These are phyloP conservation scores for Lithophane ornitopus DNA, from an alignment of 2,888 invertebrate species.

Conservation along the genomic window DNA sequence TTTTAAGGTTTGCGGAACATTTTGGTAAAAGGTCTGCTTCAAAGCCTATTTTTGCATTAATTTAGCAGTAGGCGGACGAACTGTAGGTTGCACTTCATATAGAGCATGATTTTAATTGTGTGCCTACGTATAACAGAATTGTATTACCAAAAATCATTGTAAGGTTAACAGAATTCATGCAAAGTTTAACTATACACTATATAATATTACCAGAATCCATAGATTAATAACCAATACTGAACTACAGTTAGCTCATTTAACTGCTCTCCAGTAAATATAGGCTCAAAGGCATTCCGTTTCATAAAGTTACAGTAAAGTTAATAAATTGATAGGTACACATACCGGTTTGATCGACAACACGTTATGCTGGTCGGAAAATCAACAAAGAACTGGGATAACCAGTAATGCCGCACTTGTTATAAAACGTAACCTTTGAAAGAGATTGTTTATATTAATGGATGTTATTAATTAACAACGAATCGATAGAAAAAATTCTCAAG, in stretches of 20 bases:
- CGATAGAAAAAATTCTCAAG: background rate
- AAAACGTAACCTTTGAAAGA: background rate
- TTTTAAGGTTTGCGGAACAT: background rate
- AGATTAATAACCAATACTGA: background rate
- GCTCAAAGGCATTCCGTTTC: slow-evolving; percentile 28
- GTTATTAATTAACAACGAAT: background rate
- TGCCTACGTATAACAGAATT: background rate
- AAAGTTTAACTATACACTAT: background rate
- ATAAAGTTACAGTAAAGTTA: slow-evolving; percentile 48
- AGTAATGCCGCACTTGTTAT: background rate
- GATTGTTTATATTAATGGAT: background rate
- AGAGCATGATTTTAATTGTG: background rate
- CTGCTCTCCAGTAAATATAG: slow-evolving; percentile 5
- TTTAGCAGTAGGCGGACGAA: background rate
- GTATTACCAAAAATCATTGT: background rate
- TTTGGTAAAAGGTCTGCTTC: background rate
- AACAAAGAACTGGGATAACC: slow-evolving; percentile 16
- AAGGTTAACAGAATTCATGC: background rate
- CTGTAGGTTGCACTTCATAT: background rate
- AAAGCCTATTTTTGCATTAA: background rate
- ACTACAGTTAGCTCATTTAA: slow-evolving; percentile 13
- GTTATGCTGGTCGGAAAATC: slow-evolving; percentile 10
- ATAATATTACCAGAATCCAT: background rate
- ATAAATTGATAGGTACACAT: slow-evolving; percentile 29
- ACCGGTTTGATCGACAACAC: slow-evolving; percentile 27